Conservation (phyloP, 2,797 vertebrate species). For the Lacerta agilis region DNA sequence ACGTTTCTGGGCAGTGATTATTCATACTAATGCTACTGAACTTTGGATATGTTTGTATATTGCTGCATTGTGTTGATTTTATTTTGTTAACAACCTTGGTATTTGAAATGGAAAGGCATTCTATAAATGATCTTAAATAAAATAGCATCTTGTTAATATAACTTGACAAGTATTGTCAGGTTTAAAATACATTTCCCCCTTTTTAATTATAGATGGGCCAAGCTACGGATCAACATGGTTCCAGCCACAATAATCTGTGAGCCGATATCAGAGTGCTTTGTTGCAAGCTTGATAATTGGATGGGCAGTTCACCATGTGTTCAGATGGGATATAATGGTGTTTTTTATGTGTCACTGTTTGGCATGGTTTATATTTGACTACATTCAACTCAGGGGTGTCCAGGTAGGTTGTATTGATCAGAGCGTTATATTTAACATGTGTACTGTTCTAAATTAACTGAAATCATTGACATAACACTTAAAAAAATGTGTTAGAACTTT, state of each 20-base stretch:
- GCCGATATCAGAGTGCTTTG: slow-evolving; percentile 96
- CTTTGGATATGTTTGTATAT: too few relatives aligned
- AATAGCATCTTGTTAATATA: background rate
- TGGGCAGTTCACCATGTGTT: slow-evolving; percentile 95
- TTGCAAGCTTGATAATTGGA: slow-evolving; percentile 96
- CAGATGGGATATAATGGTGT: slow-evolving; percentile 98
- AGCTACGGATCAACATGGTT: slow-evolving; percentile 96
- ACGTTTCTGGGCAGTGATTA: too few relatives aligned
- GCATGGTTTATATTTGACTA: slow-evolving; percentile 98
- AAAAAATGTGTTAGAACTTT: background rate
- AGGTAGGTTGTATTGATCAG: slow-evolving; percentile 81
- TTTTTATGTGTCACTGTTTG: slow-evolving; percentile 98
- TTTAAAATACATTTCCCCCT: background rate
- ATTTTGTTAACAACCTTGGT: too few relatives aligned
- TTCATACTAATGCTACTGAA: too few relatives aligned
- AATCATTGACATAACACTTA: background rate
- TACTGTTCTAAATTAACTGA: background rate
- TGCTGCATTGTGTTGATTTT: too few relatives aligned
- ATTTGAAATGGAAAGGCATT: too few relatives aligned
- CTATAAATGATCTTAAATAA: too few relatives aligned
- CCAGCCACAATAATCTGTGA: slow-evolving; percentile 93
- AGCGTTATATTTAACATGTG: background rate
- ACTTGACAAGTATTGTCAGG: background rate
- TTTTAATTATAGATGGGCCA: slow-evolving; percentile 88
- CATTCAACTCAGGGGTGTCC: slow-evolving; percentile 93